phyloP scores from a whole-genome alignment of 2,113 vertebrate genomes.

The Conger conger region DNA sequence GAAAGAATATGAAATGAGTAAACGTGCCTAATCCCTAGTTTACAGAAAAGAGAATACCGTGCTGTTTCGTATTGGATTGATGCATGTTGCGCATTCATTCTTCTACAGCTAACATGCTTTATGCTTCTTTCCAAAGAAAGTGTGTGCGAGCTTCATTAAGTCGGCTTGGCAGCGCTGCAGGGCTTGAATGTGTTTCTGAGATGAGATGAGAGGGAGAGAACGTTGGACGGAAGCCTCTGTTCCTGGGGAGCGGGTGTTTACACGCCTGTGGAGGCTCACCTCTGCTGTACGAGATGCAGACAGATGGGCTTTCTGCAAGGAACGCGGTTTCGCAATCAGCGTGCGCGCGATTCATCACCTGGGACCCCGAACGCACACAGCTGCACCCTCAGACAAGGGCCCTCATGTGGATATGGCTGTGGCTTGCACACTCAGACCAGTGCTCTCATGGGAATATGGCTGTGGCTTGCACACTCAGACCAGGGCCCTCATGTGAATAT shows the following conservation, averaged over 20 bases:
- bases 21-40: neutral
- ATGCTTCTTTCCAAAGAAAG: no score
- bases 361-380: neutral
- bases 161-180: neutral
- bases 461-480: no score
- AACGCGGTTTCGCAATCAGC: conserved; percentile 31
- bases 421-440: no score
- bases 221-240: neutral
- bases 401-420: no score
- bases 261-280: conserved; percentile 23
- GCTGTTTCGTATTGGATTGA: neutral
- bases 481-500: no score
- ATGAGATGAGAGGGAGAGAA: no score
- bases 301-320: conserved; percentile 40
- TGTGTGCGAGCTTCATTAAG: no score
- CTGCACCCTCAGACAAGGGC: neutral
- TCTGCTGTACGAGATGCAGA: conserved; percentile 34
- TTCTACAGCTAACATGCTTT: neutral
- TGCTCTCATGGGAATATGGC: no score
- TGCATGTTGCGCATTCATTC: neutral
- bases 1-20: neutral
- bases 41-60: neutral
- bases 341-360: conserved; percentile 35
- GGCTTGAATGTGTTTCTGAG: neutral
- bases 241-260: conserved; percentile 17